Evolutionary conservation across 2,888 invertebrate genomes (phyloP).

Genomic region (Hydrotaea diabolus): DNA sequence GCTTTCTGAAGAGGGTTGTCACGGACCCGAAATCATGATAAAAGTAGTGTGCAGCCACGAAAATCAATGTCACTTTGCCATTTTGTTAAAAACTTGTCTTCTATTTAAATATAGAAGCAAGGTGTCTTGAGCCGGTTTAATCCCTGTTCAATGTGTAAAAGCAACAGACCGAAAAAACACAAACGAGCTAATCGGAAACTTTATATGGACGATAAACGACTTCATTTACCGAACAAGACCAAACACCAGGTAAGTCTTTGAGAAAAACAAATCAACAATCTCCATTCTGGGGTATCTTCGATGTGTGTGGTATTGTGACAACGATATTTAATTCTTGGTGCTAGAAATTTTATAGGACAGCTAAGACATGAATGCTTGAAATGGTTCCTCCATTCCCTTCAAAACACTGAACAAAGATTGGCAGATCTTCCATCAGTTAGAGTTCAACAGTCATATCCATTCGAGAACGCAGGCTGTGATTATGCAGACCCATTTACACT

Average conservation of each 20-base stretch:
- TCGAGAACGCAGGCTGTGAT: conserved; percentile 42
- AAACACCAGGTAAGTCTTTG: conserved; percentile 21
- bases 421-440: conserved; percentile 28
- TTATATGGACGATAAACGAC: conserved; percentile 39
- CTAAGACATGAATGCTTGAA: conserved; percentile 44
- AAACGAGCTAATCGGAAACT: too few species aligned
- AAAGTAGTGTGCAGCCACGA: too few species aligned
- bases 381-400: conserved; percentile 48
- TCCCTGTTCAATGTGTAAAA: too few species aligned
- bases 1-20: too few species aligned
- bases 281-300: conserved; percentile 53
- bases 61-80: too few species aligned
- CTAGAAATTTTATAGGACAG: conserved; percentile 48
- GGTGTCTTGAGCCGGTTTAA: too few species aligned
- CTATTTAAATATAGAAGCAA: too few species aligned
- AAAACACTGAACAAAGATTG: conserved; percentile 43
- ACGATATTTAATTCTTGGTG: conserved; percentile 51
- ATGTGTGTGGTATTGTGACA: conserved; percentile 57
- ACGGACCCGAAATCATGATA: too few species aligned
- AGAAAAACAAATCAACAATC: conserved; percentile 36
- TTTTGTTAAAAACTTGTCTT: too few species aligned
- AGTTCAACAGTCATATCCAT: conserved; percentile 36
- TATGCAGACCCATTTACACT: conserved; percentile 41
- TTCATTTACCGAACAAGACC: conserved; percentile 6
- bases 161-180: too few species aligned